Evolutionary conservation across 2,888 invertebrate genomes (phyloP), one percentile per base, ranked within the genome.

Genomic region (Bugulina stolonifera): DNA sequence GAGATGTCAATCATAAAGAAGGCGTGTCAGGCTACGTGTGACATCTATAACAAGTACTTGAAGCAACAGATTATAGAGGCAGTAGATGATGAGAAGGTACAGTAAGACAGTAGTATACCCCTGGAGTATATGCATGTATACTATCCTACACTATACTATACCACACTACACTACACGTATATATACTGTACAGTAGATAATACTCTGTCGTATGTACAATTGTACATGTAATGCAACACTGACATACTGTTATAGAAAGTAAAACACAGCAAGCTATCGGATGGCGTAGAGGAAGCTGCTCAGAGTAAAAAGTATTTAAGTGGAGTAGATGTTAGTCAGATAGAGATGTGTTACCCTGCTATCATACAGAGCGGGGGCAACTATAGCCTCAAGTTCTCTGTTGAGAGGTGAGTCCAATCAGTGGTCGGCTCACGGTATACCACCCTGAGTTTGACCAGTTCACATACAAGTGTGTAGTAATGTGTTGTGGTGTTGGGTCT

Each of bases 291-390:
- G 83, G 88, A 91, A 22, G 95, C 95, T 0, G 89, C 96, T 79
- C 89, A 90, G n/a, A 94, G 96, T 83, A 95, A 95, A 81, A 97
- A 98, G 86, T 96, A 94, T 85, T 93, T 97, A 0, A 89, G 91
- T 14, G 92, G 93, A 0, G 91, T 94, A 0, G 96, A 96, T 85
- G 89, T 91, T 1, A 89, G 89, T 34, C 91, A 94, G 83, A 89
- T 98, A 1, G 98, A 99, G 81, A 93, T 95, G 90, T 99, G 98
- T 82, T 99, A 98, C 83, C 95, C 97, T 0, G 93, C 99, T 0
- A 99, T 99, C 73, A 94, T 99, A 80, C 99, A 99, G 84, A 98
- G 97, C 52, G 99, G 99, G 10, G 98, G 97, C n/a, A 90, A 92
- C 81, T 99, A 98, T 86, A 93, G 91, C 80, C 88, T 99, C 69